Conservation (phyloP, 2,113 vertebrate genomes). For the Pluvianellus socialis region DNA sequence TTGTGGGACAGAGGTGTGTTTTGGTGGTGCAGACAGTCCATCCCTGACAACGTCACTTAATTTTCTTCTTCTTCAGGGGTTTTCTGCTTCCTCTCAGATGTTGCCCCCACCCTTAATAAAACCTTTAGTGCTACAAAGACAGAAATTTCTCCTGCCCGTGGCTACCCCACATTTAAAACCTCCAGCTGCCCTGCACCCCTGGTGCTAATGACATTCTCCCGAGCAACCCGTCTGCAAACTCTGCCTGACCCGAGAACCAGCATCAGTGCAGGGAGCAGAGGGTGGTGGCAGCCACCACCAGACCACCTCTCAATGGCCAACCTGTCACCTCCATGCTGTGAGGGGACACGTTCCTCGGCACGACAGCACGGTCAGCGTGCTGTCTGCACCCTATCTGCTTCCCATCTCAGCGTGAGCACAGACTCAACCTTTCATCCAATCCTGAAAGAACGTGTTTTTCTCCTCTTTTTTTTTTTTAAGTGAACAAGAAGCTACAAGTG, state of each 20-base stretch:
- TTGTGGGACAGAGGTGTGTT: not conserved
- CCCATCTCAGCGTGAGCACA: not conserved
- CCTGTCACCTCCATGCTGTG: accelerated
- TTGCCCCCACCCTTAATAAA: not conserved
- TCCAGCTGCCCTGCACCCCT: accelerated
- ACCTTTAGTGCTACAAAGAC: not conserved
- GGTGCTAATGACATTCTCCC: not conserved
- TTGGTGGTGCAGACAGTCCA: not conserved
- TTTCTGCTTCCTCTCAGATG: not conserved
- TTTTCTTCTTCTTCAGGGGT: not conserved
- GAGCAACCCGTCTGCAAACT: not conserved
- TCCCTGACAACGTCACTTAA: not conserved
- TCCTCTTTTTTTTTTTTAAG: not conserved
- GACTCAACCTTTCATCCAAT: slow-evolving; percentile 11
- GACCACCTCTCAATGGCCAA: not conserved
- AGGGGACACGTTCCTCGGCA: accelerated
- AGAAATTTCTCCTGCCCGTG: not conserved
- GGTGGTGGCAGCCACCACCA: not conserved
- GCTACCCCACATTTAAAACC: not conserved
- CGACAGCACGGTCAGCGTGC: accelerated
- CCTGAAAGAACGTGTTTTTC: not conserved
- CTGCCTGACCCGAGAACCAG: not conserved
- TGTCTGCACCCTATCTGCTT: not conserved
- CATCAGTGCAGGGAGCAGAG: not conserved
- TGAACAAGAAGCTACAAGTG: slow-evolving; percentile 21